A percentile compares a stretch with the other conserved stretches of the same genome.
phyloP scores from a whole-genome alignment of 2,797 vertebrate genomes.

The Mormyrops boulengeri region DNA sequence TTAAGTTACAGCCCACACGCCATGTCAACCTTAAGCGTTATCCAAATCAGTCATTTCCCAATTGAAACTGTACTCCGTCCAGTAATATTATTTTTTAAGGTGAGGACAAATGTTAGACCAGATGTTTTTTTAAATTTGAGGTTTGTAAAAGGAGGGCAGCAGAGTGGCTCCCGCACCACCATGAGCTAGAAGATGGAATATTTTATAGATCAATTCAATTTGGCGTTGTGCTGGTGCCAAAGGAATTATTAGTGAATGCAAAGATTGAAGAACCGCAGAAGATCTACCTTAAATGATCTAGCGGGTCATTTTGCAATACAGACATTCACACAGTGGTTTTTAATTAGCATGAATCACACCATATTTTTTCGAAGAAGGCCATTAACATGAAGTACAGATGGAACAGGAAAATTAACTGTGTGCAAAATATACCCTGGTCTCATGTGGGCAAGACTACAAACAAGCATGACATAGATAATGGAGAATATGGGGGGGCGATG shows the following conservation, averaged over 20 bases:
- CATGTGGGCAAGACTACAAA: neutral
- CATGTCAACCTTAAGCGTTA: neutral
- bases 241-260: neutral
- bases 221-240: neutral
- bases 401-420: neutral
- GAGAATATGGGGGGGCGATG: neutral
- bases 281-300: neutral
- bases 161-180: neutral
- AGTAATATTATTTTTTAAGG: neutral
- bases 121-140: neutral
- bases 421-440: constrained; percentile 1
- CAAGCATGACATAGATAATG: neutral
- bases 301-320: neutral
- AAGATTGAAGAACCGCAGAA: neutral
- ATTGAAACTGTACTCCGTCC: neutral
- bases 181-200: neutral
- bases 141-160: neutral
- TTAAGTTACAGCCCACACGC: neutral
- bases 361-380: neutral
- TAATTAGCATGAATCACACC: neutral
- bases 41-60: neutral
- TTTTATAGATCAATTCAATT: neutral
- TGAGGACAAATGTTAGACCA: neutral
- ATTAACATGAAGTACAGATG: neutral
- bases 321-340: neutral